These are phyloP conservation scores for Ardeotis arabs DNA, from an alignment of 2,113 vertebrate genomes.

Conservation along the genomic window DNA sequence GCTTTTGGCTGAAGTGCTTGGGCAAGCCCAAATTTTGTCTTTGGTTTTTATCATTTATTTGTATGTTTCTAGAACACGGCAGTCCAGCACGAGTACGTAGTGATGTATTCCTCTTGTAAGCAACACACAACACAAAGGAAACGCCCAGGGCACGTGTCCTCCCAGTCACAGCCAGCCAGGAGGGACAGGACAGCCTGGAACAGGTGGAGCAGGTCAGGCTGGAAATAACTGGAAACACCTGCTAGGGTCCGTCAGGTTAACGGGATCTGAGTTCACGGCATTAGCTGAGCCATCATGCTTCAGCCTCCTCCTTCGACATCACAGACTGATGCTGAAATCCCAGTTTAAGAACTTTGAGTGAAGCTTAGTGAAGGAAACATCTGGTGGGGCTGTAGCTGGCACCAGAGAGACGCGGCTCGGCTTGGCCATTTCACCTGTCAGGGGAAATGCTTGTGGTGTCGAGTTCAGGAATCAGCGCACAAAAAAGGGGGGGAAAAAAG, in stretches of 20 bases:
- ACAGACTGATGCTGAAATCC: neutral
- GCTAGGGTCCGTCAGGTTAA: accelerated
- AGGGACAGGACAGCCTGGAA: neutral
- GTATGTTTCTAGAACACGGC: neutral
- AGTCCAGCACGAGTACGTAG: accelerated
- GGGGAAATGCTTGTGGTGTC: neutral
- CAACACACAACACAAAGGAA: neutral
- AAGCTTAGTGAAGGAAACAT: neutral
- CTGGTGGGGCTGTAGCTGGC: neutral
- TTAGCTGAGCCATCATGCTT: neutral
- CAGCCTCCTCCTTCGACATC: neutral
- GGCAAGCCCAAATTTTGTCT: neutral
- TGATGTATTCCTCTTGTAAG: neutral
- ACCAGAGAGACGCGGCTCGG: accelerated
- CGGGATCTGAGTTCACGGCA: accelerated
- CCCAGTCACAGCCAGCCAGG: neutral
- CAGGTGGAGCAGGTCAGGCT: neutral
- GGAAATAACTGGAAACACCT: neutral
- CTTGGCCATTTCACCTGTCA: neutral
- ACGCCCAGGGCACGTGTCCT: neutral
- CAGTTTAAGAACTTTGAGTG: neutral
- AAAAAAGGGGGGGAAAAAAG: neutral
- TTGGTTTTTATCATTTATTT: neutral
- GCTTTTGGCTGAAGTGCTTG: neutral
- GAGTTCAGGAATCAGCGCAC: neutral